These are phyloP conservation scores for Ptychoptera albimana DNA, from an alignment of 2,888 invertebrate species.

Conservation along the genomic window DNA sequence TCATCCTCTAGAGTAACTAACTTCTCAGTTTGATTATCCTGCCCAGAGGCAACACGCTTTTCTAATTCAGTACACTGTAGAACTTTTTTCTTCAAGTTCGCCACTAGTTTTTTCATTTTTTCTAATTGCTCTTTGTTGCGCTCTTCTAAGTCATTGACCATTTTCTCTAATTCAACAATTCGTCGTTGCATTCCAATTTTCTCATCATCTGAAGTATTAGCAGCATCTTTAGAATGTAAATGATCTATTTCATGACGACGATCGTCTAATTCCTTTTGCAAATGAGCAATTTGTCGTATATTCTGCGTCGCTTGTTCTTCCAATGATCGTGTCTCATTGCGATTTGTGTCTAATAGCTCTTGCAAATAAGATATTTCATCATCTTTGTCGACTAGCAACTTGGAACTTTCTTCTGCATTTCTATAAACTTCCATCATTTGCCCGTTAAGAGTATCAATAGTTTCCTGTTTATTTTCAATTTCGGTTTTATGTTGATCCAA, in stretches of 20 bases:
- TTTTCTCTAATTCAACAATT: slow-evolving; percentile 29
- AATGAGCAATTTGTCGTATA: slow-evolving; percentile 16
- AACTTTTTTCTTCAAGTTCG: slow-evolving; percentile 58
- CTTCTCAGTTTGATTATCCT: background rate
- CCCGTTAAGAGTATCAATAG: slow-evolving; percentile 43
- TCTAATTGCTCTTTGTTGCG: slow-evolving; percentile 56
- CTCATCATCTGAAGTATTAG: slow-evolving; percentile 10
- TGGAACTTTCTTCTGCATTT: slow-evolving; percentile 36
- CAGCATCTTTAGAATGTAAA: slow-evolving; percentile 18
- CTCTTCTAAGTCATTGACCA: slow-evolving; percentile 32
- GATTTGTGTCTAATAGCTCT: slow-evolving; percentile 28
- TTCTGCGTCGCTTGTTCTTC: slow-evolving; percentile 26
- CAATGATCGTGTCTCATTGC: slow-evolving; percentile 30
- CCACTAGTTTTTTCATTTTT: slow-evolving; percentile 63
- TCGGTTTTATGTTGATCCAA: slow-evolving; percentile 23
- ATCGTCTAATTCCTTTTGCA: slow-evolving; percentile 1
- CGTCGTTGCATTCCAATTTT: slow-evolving; percentile 12
- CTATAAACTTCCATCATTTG: slow-evolving; percentile 38
- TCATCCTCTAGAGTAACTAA: too few species aligned
- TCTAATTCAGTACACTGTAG: slow-evolving; percentile 48
- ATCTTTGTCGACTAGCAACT: slow-evolving; percentile 27
- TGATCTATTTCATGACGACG: slow-evolving; percentile 7
- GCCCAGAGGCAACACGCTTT: slow-evolving; percentile 13
- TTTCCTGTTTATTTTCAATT: slow-evolving; percentile 38
- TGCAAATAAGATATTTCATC: slow-evolving; percentile 33